Base-by-base conservation (phyloP, 2,888 invertebrate genomes). In the Rhagium mordax region DNA sequence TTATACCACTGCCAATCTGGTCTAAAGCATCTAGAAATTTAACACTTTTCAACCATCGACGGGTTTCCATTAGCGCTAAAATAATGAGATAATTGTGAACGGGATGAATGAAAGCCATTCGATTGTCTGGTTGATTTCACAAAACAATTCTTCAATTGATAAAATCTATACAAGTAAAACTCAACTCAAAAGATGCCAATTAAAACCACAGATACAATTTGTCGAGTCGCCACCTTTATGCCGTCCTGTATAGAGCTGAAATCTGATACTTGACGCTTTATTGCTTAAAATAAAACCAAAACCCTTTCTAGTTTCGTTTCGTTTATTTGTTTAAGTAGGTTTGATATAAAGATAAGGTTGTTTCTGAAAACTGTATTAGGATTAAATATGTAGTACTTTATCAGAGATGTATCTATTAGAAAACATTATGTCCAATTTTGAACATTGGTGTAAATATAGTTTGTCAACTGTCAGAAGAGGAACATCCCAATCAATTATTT, bases 131-230 rank as follows among this genome's bases (percentile, higher is more conserved):
- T 71, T 47, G 57, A 60, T 33, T 66, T 62, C 66, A 66, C 60
- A 61, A 69, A 71, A 70, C 72, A 74, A 74, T 76, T 70, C 59
- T 61, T 76, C 64, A 74, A 55, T 24, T 49, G 76, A 76, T 76
- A 74, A 69, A 71, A 74, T 66, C 67, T 55, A 41, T 53, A 65
- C 53, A 53, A 47, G 61, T 47, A 61, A 41, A 49, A 51, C 51
- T 49, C n/a, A 49, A 51, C 51, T 49, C n/a, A 53, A 51, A 41
- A 55, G 57, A 51, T 47, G 55, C 57, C 67, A 67, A 67, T 67
- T 67, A 67, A 57, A 29, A 24, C 41, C 57, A 41, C 67, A 53
- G 65, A 33, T 33, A 51, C 53, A 15, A 65, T 65, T 65, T 33
- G 65, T 65, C 20, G 4, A 21, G n/a, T 57, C 55, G 47, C 57